Conservation (phyloP, 2,888 invertebrate genomes). For the Luperina testacea region DNA sequence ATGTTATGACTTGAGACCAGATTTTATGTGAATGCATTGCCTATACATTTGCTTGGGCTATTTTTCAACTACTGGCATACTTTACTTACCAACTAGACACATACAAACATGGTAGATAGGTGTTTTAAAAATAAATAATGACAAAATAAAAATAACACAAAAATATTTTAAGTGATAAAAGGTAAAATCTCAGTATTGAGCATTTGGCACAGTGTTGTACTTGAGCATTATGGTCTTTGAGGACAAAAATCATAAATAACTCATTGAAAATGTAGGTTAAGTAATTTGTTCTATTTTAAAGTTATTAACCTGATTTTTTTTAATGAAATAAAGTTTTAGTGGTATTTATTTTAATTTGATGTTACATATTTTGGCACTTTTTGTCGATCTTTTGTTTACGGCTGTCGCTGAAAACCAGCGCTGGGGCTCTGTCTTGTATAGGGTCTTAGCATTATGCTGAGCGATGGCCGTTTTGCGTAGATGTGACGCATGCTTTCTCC, state of each 20-base stretch:
- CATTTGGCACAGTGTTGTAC: background rate
- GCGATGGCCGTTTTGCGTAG: no score
- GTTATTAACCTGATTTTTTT: background rate
- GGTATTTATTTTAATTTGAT: no score
- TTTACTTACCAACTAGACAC: background rate
- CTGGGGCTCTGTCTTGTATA: no score
- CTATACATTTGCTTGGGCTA: no score
- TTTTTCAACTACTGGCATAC: no score
- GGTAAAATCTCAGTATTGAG: background rate
- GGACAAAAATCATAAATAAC: conserved; percentile 2
- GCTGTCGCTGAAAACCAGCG: no score
- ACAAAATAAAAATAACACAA: no score
- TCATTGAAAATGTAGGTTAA: background rate
- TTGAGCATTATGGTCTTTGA: background rate
- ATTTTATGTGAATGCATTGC: no score
- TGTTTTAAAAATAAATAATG: background rate
- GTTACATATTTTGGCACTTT: background rate
- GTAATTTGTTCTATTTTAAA: background rate
- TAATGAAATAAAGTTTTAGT: background rate
- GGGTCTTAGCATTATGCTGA: no score
- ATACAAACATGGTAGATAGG: background rate
- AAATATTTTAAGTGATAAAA: background rate
- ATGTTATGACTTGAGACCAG: no score
- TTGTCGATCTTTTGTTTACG: no score
- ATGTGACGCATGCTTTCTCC: no score